Percentiles rank a stretch among this genome's conserved stretches.
Evolutionary conservation across 2,113 vertebrate species (phyloP).

Genomic region (Microcebus lehilahytsara): DNA sequence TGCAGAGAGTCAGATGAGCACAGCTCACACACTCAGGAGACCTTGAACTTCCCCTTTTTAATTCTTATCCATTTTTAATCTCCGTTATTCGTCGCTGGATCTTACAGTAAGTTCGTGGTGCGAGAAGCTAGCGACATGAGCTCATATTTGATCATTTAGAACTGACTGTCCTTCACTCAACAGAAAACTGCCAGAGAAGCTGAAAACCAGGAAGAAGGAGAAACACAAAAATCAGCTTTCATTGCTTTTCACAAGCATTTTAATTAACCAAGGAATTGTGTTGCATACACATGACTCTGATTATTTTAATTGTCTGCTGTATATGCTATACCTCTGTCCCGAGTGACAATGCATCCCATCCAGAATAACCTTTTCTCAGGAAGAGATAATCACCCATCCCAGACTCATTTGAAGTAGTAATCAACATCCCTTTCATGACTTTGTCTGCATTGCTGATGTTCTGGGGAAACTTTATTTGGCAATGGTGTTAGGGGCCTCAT

Average conservation of each 20-base stretch:
- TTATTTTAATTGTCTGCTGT: slow-evolving; percentile 64
- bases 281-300: neutral
- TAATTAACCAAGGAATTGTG: slow-evolving; percentile 66
- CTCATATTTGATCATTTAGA: slow-evolving; percentile 50
- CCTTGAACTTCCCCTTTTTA: slow-evolving; percentile 33
- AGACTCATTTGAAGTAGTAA: slow-evolving; percentile 37
- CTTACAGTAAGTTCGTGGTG: neutral
- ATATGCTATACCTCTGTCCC: slow-evolving; percentile 46
- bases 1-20: slow-evolving; percentile 40
- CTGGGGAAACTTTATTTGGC: slow-evolving; percentile 33
- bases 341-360: neutral
- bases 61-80: slow-evolving; percentile 51
- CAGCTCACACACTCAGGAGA: slow-evolving; percentile 45
- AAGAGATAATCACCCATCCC: slow-evolving; percentile 60
- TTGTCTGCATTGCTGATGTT: slow-evolving; percentile 29
- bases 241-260: slow-evolving; percentile 45
- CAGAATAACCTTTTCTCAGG: slow-evolving; percentile 52
- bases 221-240: slow-evolving; percentile 48
- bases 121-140: neutral
- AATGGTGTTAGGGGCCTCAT: neutral
- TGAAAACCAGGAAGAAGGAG: slow-evolving; percentile 54
- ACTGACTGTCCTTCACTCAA: slow-evolving; percentile 56
- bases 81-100: neutral
- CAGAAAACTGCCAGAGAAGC: slow-evolving; percentile 67
- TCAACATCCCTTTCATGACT: slow-evolving; percentile 42